Evolutionary conservation across 2,888 invertebrate species (phyloP), one percentile per base, ranked within the genome.

Genomic region (Halictus quadricinctus): DNA sequence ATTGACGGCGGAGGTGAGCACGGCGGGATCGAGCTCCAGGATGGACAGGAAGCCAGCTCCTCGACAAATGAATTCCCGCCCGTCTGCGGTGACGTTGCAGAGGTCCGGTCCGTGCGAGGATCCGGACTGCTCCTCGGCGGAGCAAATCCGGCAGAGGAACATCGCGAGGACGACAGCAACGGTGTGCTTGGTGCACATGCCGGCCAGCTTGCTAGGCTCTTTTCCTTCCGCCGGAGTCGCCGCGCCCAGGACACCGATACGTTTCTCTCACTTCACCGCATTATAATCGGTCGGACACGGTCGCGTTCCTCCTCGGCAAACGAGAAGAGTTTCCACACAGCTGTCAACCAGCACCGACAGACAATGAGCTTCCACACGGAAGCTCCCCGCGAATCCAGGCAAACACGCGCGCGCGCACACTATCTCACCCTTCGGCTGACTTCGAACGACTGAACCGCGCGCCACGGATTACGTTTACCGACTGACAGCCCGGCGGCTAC

Each of bases 71-170:
- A 92, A 87, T 79, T 92, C 91, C 73, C 91, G 91, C 43, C 91
- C 91, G 82, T 94, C 94, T 85, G 89, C 91, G 75, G 90, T 92
- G 79, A 93, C 87, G 89, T 93, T 93, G 87, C 94, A 90, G 36
- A 78, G 60, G 46, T 90, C 89, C 58, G 79, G 79, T 50, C 75
- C 79, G 29, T 69, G 54, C 76, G 48, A 36, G 78, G 81, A 60
- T 46, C 72, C 73, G 66, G 73, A 64, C 58, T 76, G 75, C 50
- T 81, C 70, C 78, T 84, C 76, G 81, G 88, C 66, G 77, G 83
- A 79, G 83, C 79, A 73, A 41, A 83, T 82, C 80, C 85, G 81
- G 79, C 83, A 88, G 79, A 85, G 80, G 50, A 90, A 50, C 86
- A 86, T 89, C 81, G 85, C 73, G 84, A 84, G 76, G 70, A 88